Conservation (phyloP, 2,888 invertebrate genomes). For the Clunio marinus region DNA sequence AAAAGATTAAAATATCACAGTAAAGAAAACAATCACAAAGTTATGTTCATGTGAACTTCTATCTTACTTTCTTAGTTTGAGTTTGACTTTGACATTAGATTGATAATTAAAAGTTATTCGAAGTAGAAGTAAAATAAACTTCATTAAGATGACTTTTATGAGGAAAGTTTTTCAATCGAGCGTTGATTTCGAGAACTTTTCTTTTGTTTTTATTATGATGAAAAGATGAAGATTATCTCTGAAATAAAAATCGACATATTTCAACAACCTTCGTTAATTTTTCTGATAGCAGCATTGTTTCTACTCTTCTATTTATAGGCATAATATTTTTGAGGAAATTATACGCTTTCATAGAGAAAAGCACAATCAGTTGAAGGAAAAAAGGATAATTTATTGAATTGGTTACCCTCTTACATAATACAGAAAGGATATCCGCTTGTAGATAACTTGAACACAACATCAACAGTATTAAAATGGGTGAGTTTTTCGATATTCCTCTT, state of each 20-base stretch:
- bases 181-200: neutral
- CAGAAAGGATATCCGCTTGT: neutral
- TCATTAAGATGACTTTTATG: neutral
- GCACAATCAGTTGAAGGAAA: slow-evolving; percentile 2
- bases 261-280: neutral
- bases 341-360: neutral
- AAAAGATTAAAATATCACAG: too few species aligned
- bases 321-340: neutral
- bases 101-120: slow-evolving; percentile 21
- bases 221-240: neutral
- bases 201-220: slow-evolving; percentile 7
- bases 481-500: too few species aligned
- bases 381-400: slow-evolving; percentile 11
- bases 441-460: neutral
- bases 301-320: slow-evolving; percentile 17
- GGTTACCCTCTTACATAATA: neutral
- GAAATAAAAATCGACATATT: too few species aligned
- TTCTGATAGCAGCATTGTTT: neutral
- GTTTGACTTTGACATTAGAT: neutral
- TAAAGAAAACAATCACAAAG: neutral
- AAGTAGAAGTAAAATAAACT: neutral
- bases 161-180: neutral
- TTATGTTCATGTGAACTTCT: neutral
- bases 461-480: neutral
- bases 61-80: neutral